Percentiles rank a stretch among this genome's conserved stretches.
Conservation (phyloP, 2,888 invertebrate species). For the Drosophila limbata region DNA sequence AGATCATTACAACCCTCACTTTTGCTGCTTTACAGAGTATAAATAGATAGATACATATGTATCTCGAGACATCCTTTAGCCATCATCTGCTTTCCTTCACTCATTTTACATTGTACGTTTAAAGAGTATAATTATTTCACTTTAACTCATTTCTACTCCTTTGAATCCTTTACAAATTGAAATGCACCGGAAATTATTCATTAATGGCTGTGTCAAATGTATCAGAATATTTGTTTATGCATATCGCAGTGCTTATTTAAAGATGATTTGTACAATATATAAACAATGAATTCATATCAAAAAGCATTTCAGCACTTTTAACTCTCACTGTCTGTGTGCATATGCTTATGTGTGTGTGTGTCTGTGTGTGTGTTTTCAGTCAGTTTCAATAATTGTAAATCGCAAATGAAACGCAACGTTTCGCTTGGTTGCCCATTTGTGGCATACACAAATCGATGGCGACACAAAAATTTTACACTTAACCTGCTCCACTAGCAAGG, state of each 20-base stretch:
- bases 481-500: constrained; percentile 66
- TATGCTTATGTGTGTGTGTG: constrained; percentile 1
- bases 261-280: not conserved
- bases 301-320: constrained; percentile 32
- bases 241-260: not conserved
- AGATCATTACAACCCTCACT: no score
- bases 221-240: constrained; percentile 42
- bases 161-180: constrained; percentile 11
- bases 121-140: not conserved
- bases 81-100: no score
- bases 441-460: constrained; percentile 47
- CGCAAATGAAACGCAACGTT: constrained; percentile 52
- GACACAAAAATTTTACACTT: constrained; percentile 67
- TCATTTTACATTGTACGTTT: not conserved
- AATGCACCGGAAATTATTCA: constrained; percentile 37
- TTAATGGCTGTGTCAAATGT: constrained; percentile 50
- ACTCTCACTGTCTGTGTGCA: not conserved
- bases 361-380: constrained; percentile 16
- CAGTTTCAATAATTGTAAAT: constrained; percentile 54
- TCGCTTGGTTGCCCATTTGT: constrained; percentile 49
- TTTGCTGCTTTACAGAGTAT: no score
- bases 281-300: constrained; percentile 1
- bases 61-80: no score
- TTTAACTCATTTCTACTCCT: not conserved
- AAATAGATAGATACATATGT: no score